Evolutionary conservation across 2,888 invertebrate genomes (phyloP), one percentile per base, ranked within the genome.

Genomic region (Ditula angustiorana): DNA sequence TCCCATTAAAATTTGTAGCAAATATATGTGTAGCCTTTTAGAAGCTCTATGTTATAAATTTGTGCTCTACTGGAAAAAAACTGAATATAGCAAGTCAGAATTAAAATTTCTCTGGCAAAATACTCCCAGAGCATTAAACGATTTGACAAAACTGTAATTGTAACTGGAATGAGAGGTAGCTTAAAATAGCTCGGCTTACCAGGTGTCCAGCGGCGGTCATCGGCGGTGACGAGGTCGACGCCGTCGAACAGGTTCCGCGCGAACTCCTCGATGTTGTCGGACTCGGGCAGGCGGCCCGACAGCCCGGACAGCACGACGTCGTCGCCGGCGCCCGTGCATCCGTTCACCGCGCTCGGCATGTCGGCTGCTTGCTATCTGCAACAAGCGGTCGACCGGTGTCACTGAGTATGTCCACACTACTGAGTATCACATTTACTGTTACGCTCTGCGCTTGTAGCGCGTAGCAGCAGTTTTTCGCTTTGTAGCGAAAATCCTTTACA

Each of bases 151-250:
- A n/a, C n/a, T n/a, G n/a, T n/a, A n/a, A n/a, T n/a, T n/a, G n/a
- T n/a, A n/a, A n/a, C n/a, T n/a, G n/a, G n/a, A n/a, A n/a, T n/a
- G n/a, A n/a, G n/a, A n/a, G n/a, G n/a, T n/a, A n/a, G n/a, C n/a
- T n/a, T 41, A 2, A 35, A 35, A 35, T 35, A 35, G 35, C 7
- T 2, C 8, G 28, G 69, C 68, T 67, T 68, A 91, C 92, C 96
- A 71, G 95, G 94, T 4, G 96, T 95, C 98, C 98, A 99, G 82
- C 99, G 94, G 71, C 98, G 94, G 73, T 96, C 96, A 84, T 98
- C 98, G 73, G 97, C 98, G 28, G 98, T 98, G 68, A 99, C 96
- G 93, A 99, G 95, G 85, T 99, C 99, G 47, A 98, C 95, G 60
- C 98, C 97, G 68, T 96, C 96, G 86, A 98, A 96, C 60, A 99